Conservation (phyloP, 2,113 vertebrate genomes). For the Neodon shergylaensis region DNA sequence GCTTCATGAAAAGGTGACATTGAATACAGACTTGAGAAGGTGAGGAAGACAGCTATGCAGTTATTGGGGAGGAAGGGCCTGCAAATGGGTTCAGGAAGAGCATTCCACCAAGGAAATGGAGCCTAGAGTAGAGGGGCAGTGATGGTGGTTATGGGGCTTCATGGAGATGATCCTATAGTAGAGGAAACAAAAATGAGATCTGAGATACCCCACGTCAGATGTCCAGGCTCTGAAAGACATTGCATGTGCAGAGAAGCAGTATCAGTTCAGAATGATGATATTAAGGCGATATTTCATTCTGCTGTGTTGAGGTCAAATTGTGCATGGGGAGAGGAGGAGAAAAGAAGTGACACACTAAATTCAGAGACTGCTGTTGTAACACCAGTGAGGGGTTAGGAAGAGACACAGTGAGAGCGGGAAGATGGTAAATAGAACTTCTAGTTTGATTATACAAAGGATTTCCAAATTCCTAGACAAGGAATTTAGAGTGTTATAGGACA, state of each 20-base stretch:
- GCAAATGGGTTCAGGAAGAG: background rate
- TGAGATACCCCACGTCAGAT: background rate
- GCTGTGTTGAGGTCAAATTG: background rate
- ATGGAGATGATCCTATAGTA: background rate
- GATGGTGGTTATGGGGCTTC: background rate
- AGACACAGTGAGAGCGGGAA: fast-evolving
- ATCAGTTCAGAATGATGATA: background rate
- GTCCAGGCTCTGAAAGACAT: background rate
- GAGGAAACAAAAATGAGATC: background rate
- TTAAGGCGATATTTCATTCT: background rate
- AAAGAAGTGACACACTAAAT: background rate
- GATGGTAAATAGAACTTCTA: background rate
- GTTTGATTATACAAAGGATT: background rate
- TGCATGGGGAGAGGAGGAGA: background rate
- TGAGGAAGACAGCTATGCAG: background rate
- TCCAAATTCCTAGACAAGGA: background rate
- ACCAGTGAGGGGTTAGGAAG: background rate
- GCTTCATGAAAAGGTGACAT: background rate
- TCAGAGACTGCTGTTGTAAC: background rate
- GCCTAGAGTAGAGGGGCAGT: fast-evolving
- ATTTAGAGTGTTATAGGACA: background rate
- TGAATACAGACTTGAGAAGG: background rate
- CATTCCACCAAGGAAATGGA: background rate
- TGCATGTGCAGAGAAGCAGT: background rate
- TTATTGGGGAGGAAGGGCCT: background rate